Percentiles rank a stretch among this genome's conserved stretches.
phyloP scores from a whole-genome alignment of 2,888 invertebrate species.

The Emmelina monodactyla region DNA sequence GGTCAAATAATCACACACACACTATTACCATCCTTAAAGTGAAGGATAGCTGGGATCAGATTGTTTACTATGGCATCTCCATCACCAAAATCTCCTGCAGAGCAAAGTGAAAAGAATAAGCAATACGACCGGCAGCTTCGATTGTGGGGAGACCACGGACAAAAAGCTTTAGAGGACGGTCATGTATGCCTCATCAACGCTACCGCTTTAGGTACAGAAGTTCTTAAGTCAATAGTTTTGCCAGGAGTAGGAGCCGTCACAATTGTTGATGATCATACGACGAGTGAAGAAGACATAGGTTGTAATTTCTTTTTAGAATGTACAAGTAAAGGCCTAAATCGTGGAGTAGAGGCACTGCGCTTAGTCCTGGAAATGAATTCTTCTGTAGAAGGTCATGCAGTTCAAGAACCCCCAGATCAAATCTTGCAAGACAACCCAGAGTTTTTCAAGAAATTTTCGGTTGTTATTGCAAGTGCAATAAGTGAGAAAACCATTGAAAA shows the following conservation, averaged over 20 bases:
- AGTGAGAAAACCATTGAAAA: constrained; percentile 78
- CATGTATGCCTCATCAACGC: constrained; percentile 95
- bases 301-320: constrained; percentile 93
- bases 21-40: too few species aligned
- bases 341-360: constrained; percentile 85
- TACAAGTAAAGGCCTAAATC: constrained; percentile 80
- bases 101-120: constrained; percentile 76
- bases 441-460: constrained; percentile 86
- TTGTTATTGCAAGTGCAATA: constrained; percentile 84
- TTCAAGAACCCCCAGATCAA: constrained; percentile 88
- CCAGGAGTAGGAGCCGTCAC: constrained; percentile 94
- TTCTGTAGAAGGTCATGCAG: constrained; percentile 91
- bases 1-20: too few species aligned
- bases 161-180: constrained; percentile 84
- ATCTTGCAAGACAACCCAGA: constrained; percentile 85
- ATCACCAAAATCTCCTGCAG: constrained; percentile 76
- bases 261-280: constrained; percentile 86
- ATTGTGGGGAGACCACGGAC: constrained; percentile 99
- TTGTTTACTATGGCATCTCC: constrained; percentile 79
- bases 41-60: too few species aligned
- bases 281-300: constrained; percentile 91
- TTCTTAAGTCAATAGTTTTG: constrained; percentile 91
- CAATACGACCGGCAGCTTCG: constrained; percentile 87
- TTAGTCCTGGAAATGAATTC: constrained; percentile 89
- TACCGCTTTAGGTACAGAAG: constrained; percentile 92